Conservation (phyloP, 2,888 invertebrate species). For the Aquatica leii region DNA sequence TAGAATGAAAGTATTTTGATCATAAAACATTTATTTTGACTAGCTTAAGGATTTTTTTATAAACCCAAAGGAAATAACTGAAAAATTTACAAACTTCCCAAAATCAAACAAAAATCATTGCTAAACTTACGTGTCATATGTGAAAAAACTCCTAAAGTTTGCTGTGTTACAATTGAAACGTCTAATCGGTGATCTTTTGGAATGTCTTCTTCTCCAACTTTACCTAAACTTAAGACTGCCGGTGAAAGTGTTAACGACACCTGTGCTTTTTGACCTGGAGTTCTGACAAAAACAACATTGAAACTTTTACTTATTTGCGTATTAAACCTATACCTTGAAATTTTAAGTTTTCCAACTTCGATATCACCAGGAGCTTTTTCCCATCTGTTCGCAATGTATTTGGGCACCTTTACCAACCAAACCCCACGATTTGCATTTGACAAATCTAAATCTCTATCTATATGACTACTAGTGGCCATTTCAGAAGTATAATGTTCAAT, state of each 20-base stretch:
- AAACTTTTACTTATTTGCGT: conserved; percentile 37
- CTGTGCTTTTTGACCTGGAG: conserved; percentile 82
- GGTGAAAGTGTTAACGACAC: conserved; percentile 87
- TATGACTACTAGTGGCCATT: conserved; percentile 59
- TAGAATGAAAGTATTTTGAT: conserved; percentile 29
- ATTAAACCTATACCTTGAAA: conserved; percentile 72
- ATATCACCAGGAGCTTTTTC: conserved; percentile 89
- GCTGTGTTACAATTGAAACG: conserved; percentile 89
- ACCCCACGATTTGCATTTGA: conserved; percentile 91
- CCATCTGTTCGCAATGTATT: conserved; percentile 96
- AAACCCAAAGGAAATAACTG: neutral
- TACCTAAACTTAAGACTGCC: conserved; percentile 79
- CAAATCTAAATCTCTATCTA: conserved; percentile 84
- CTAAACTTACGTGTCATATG: conserved; percentile 77
- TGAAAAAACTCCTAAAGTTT: conserved; percentile 92
- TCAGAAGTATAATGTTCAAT: neutral
- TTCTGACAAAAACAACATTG: conserved; percentile 53
- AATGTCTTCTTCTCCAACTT: conserved; percentile 80
- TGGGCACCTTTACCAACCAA: conserved; percentile 96
- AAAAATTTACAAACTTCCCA: no score
- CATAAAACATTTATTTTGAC: no score
- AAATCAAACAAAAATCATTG: no score
- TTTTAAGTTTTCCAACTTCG: conserved; percentile 93
- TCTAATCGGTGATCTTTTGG: conserved; percentile 93
- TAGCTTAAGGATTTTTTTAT: no score